Evolutionary conservation across 2,888 invertebrate species (phyloP), one percentile per base, ranked within the genome.

Genomic region (Flexamia atlantica): DNA sequence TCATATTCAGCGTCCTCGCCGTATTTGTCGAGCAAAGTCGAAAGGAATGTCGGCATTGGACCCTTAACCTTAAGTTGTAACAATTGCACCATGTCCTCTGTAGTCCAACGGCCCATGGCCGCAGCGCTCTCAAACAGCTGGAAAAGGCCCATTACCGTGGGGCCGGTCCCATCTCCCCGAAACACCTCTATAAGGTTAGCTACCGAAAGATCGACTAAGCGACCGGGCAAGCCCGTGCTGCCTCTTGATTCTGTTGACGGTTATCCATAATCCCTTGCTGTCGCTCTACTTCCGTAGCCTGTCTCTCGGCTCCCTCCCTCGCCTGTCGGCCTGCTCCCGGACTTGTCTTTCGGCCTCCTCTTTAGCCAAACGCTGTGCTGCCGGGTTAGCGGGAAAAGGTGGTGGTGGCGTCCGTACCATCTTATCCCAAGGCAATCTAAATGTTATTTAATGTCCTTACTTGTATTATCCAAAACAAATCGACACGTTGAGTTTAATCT

Each of bases 21-120:
- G 9, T 28, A 7, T 25, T 7, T 7, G 3, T 68, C 68, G 7
- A 68, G 7, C 5, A 68, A 17, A 9, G 68, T 23, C 2, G 57
- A 57, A 7, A 57, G 23, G 57, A 57, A 57, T 20, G 57, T 57
- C 57, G 57, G 9, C 5, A 17, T 17, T 17, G 68, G 28, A 25
- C 68, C 28, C 68, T 68, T 68, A 9, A 68, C 68, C 17, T 68
- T 68, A 5, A 68, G 9, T 68, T 68, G 23, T 17, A 68, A 68
- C 14, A 68, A 7, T 23, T 28, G 23, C 7, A 68, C 25, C 68
- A 57, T 57, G 9, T 57, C 57, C 7, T 5, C 57, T 17, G 5
- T 57, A 10, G 57, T 23, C 57, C 57, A 57, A 57, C 57, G 57
- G 17, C 57, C 57, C 23, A 23, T 57, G 17, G 57, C 57, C 17